These are phyloP conservation scores for Zingel zingel DNA, from an alignment of 2,113 vertebrate species.

Conservation along the genomic window DNA sequence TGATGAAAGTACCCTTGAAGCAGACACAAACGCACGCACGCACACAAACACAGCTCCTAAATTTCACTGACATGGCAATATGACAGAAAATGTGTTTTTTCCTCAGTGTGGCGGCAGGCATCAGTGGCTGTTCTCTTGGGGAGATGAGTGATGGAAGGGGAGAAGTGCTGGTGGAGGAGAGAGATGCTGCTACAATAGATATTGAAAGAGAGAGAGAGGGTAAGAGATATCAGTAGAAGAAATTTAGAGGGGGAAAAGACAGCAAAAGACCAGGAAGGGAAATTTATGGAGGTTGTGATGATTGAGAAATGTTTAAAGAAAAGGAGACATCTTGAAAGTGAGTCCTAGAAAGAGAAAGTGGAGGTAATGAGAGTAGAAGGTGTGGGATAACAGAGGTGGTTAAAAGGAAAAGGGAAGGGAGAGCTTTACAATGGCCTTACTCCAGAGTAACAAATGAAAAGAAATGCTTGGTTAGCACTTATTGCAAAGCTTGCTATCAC, in stretches of 20 bases:
- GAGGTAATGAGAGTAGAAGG: conserved; percentile 15
- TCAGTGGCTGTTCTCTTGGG: conserved; percentile 62
- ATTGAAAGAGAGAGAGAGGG: conserved; percentile 26
- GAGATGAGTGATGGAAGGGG: conserved; percentile 69
- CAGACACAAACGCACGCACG: conserved; percentile 28
- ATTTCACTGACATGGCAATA: conserved; percentile 81
- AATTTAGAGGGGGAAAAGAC: conserved; percentile 8
- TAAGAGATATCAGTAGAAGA: conserved; percentile 19
- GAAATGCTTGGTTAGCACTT: conserved; percentile 26
- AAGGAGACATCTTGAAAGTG: background rate
- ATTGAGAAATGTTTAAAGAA: conserved; percentile 42
- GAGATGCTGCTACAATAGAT: conserved; percentile 48
- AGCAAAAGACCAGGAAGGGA: conserved; percentile 23
- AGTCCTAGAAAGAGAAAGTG: background rate
- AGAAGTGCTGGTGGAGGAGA: conserved; percentile 51
- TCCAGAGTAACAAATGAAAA: conserved; percentile 8
- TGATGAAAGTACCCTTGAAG: conserved; percentile 83
- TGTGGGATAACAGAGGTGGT: conserved; percentile 31
- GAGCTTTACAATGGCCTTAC: background rate
- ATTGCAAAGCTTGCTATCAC: background rate
- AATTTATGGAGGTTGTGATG: conserved; percentile 46
- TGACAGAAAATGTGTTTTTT: conserved; percentile 79
- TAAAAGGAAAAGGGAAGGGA: background rate
- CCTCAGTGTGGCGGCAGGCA: conserved; percentile 50
- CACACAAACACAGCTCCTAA: conserved; percentile 64